phyloP scores from a whole-genome alignment of 2,797 vertebrate genomes.

The Toxotes lorentzi region DNA sequence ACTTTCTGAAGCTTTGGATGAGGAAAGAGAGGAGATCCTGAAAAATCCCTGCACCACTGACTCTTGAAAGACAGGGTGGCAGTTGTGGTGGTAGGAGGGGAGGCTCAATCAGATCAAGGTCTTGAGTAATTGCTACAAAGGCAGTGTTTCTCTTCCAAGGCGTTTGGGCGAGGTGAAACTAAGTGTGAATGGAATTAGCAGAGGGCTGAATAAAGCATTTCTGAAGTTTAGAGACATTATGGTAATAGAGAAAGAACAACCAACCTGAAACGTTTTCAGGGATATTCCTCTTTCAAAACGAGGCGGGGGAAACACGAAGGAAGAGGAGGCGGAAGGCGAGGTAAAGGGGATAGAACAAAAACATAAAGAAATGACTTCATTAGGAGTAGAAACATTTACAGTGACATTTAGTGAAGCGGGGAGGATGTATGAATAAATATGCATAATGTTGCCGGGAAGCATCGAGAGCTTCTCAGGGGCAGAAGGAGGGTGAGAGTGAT shows the following conservation, averaged over 20 bases:
- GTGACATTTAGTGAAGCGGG: constrained; percentile 83
- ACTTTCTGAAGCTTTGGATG: constrained; percentile 14
- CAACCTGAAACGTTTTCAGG: constrained; percentile 28
- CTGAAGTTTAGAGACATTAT: constrained; percentile 69
- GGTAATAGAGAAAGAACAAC: constrained; percentile 53
- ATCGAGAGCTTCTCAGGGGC: constrained; percentile 79
- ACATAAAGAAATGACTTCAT: constrained; percentile 76
- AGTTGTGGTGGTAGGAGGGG: neutral
- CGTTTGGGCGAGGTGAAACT: constrained; percentile 70
- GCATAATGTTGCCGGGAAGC: constrained; percentile 83
- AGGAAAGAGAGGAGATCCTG: constrained; percentile 36
- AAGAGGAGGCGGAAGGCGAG: constrained; percentile 9
- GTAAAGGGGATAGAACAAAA: constrained; percentile 58
- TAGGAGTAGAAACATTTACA: constrained; percentile 83
- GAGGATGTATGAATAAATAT: constrained; percentile 85
- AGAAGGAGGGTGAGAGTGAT: constrained; percentile 80
- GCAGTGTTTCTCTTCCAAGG: constrained; percentile 57
- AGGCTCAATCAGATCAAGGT: constrained; percentile 71
- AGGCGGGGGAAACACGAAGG: constrained; percentile 26
- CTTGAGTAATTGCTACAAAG: constrained; percentile 71
- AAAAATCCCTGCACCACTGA: constrained; percentile 38
- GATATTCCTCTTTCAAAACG: constrained; percentile 62
- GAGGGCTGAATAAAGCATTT: constrained; percentile 58
- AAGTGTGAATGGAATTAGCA: constrained; percentile 74
- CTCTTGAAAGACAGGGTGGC: constrained; percentile 18